Evolutionary conservation across 2,888 invertebrate genomes (phyloP), one percentile per base, ranked within the genome.

Genomic region (Leptinotarsa juncta): DNA sequence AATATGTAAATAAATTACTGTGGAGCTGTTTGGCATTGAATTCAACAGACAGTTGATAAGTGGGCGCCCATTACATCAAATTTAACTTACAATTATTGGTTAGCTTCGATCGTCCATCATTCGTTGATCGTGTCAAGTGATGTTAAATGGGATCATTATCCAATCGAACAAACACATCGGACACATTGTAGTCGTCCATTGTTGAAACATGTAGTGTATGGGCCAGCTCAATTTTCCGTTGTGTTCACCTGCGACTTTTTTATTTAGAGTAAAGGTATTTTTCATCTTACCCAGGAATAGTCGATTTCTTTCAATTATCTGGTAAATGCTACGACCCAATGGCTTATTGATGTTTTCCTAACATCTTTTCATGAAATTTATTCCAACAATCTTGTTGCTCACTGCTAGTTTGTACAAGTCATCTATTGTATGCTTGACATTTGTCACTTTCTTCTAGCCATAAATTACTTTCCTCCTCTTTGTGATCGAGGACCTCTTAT

Each of bases 71-170:
- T 62, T 32, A n/a, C 62, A 42, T 62, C n/a, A 15, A 62, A 42
- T 62, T 16, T 32, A 62, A 62, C n/a, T 62, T 32, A 62, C 16
- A 62, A 32, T 62, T 16, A 62, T 62, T 32, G 32, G 62, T 32
- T 32, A 42, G 32, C 32, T 62, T 42, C 62, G 42, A 62, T 62
- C 26, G n/a, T n/a, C 4, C 18, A 42, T 62, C 62, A n/a, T 62
- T 26, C 32, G 32, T 42, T 32, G 26, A n/a, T 42, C 42, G 32
- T 62, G 62, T 62, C 62, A 62, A 62, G 62, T 62, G 42, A 62
- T 62, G 42, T 62, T 62, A 32, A 57, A 62, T 62, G 42, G 42
- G 12, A 32, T 62, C 62, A 62, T 62, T 62, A n/a, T 62, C 62
- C 42, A 62, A 32, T 62, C 16, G 62, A 42, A 16, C 62, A 62